Evolutionary conservation across 35 echinoderm and acorn worm genomes (phyloP).

Genomic region (Hemicentrotus pulcherrimus): DNA sequence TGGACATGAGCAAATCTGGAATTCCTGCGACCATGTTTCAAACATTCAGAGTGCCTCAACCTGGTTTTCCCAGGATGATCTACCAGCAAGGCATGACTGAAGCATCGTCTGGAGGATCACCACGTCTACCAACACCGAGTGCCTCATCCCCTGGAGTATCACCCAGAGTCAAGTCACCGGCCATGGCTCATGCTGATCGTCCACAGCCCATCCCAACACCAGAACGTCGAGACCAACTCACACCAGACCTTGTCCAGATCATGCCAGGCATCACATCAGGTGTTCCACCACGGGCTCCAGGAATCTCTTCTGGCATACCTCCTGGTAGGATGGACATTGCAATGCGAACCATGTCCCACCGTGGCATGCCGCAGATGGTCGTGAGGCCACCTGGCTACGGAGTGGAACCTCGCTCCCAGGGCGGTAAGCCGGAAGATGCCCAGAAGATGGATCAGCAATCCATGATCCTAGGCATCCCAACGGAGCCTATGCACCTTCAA

Average conservation of each 20-base stretch:
- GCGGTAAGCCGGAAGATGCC: constrained; percentile 56
- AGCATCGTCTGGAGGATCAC: constrained; percentile 81
- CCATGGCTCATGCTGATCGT: constrained; percentile 67
- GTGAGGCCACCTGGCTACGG: constrained; percentile 57
- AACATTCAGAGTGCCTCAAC: constrained; percentile 51
- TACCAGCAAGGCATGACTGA: constrained; percentile 63
- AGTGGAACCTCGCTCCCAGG: constrained; percentile 42
- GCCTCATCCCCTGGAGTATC: constrained; percentile 87
- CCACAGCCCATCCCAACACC: constrained; percentile 67
- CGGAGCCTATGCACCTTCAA: constrained; percentile 60
- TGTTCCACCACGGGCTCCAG: constrained; percentile 65
- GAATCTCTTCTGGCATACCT: constrained; percentile 88
- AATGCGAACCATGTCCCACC: constrained; percentile 56
- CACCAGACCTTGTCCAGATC: constrained; percentile 64
- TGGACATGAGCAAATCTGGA: constrained; percentile 41
- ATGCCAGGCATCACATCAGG: constrained; percentile 67
- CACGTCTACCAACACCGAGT: constrained; percentile 65
- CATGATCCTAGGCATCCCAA: constrained; percentile 46
- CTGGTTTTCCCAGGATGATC: constrained; percentile 55
- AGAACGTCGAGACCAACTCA: constrained; percentile 57
- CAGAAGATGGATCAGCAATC: constrained; percentile 21
- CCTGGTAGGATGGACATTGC: constrained; percentile 60
- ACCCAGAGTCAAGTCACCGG: constrained; percentile 89
- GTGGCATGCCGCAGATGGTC: constrained; percentile 72
- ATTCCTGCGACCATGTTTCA: constrained; percentile 51